Percentiles rank a stretch among this genome's conserved stretches.
These are phyloP conservation scores for Myanophis thanlyinensis DNA, from an alignment of 2,113 vertebrate genomes.

Conservation along the genomic window DNA sequence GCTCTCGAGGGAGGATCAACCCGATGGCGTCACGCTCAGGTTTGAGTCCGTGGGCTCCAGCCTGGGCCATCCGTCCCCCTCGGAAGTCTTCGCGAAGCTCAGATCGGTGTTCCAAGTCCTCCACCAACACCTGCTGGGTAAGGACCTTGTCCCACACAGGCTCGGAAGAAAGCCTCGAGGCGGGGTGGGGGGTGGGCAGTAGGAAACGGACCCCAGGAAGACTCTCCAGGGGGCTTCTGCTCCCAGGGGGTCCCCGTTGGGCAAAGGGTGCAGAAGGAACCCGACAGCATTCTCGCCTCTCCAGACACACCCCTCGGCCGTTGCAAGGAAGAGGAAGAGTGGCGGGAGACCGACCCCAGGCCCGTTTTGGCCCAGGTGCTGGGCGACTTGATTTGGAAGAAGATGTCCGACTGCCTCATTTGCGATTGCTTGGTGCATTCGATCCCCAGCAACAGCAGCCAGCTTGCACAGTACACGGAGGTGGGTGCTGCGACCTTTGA, in stretches of 20 bases:
- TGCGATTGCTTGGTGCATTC: constrained; percentile 88
- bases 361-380: constrained; percentile 73
- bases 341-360: constrained; percentile 9
- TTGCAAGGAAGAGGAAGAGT: constrained; percentile 62
- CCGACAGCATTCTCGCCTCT: background rate
- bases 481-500: constrained; percentile 60
- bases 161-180: background rate
- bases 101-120: constrained; percentile 80
- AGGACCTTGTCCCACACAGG: constrained; percentile 21
- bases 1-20: constrained; percentile 70
- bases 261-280: background rate
- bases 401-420: constrained; percentile 88
- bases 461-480: constrained; percentile 86
- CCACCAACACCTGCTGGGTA: constrained; percentile 83
- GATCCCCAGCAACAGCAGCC: constrained; percentile 88
- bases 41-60: constrained; percentile 68
- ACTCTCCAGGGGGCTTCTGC: background rate
- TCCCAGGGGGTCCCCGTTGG: background rate
- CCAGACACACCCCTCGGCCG: constrained; percentile 76
- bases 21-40: constrained; percentile 65
- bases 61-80: constrained; percentile 74
- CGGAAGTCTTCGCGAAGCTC: constrained; percentile 85
- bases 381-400: constrained; percentile 88
- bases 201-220: background rate
- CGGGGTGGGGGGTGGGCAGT: background rate